phyloP scores from a whole-genome alignment of 2,797 vertebrate genomes.

The Orientallactaga sibirica region DNA sequence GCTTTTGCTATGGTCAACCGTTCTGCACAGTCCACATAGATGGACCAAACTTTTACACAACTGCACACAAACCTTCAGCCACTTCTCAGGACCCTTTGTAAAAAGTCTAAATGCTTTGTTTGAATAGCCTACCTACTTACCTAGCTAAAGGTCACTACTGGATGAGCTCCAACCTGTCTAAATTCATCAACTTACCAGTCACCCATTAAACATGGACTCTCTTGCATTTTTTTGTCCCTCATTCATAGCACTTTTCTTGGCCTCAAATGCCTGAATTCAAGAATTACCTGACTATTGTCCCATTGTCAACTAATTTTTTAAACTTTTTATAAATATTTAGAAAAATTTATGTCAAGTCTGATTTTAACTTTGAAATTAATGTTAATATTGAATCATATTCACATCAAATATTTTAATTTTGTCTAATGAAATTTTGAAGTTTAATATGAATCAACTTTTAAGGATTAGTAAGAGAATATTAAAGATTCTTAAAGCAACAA shows the following conservation, averaged over 20 bases:
- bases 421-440: slow-evolving; percentile 55
- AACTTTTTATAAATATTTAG: background rate
- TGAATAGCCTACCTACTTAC: background rate
- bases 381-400: slow-evolving; percentile 65
- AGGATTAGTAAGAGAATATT: background rate
- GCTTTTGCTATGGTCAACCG: too few relatives aligned
- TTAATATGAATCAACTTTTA: slow-evolving; percentile 16
- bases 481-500: slow-evolving; percentile 35
- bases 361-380: slow-evolving; percentile 55
- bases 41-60: background rate
- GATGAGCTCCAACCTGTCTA: background rate
- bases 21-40: too few relatives aligned
- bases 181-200: background rate
- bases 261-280: background rate
- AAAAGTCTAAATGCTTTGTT: background rate
- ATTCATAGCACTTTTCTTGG: background rate
- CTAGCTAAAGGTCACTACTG: background rate
- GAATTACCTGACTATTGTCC: background rate
- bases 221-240: background rate
- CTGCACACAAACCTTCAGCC: background rate
- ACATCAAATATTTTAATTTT: slow-evolving; percentile 55
- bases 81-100: background rate
- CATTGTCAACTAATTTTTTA: too few relatives aligned
- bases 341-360: slow-evolving; percentile 31
- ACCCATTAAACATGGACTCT: background rate